phyloP scores from a whole-genome alignment of 2,888 invertebrate genomes.

The Conomelus anceps region DNA sequence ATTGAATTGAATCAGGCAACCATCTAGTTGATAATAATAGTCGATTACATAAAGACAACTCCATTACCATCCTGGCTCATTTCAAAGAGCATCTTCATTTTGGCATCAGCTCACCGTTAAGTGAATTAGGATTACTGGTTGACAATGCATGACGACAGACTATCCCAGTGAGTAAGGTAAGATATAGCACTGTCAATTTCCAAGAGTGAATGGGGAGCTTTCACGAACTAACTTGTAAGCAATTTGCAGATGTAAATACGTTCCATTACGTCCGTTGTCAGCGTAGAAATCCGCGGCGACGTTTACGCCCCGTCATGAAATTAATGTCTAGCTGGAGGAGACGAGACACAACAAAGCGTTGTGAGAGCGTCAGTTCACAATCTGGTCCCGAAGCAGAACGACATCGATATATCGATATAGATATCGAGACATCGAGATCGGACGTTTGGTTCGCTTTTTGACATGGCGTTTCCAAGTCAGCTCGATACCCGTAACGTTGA shows the following conservation, averaged over 20 bases:
- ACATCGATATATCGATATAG: not conserved
- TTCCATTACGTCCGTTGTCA: not conserved
- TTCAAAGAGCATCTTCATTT: too few relatives aligned
- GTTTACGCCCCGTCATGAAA: not conserved
- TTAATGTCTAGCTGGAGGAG: not conserved
- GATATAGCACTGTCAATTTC: not conserved
- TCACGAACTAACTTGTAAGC: not conserved
- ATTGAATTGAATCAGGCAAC: too few relatives aligned
- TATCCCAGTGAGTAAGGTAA: not conserved
- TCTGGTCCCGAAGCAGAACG: not conserved
- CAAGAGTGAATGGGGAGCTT: not conserved
- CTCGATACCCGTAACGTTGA: too few relatives aligned
- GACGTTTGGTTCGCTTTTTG: too few relatives aligned
- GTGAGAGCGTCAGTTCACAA: not conserved
- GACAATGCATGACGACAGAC: not conserved
- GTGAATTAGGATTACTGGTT: not conserved
- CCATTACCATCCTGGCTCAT: too few relatives aligned
- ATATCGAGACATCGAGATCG: not conserved
- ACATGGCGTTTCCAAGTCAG: too few relatives aligned
- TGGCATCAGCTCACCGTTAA: not conserved
- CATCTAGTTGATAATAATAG: too few relatives aligned
- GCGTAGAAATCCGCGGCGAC: not conserved
- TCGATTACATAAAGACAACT: too few relatives aligned
- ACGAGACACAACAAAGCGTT: not conserved
- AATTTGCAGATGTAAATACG: not conserved